Evolutionary conservation across 1,140 invertebrate genomes (phyloP), one percentile per base, ranked within the genome.

Genomic region (Wasmannia auropunctata): DNA sequence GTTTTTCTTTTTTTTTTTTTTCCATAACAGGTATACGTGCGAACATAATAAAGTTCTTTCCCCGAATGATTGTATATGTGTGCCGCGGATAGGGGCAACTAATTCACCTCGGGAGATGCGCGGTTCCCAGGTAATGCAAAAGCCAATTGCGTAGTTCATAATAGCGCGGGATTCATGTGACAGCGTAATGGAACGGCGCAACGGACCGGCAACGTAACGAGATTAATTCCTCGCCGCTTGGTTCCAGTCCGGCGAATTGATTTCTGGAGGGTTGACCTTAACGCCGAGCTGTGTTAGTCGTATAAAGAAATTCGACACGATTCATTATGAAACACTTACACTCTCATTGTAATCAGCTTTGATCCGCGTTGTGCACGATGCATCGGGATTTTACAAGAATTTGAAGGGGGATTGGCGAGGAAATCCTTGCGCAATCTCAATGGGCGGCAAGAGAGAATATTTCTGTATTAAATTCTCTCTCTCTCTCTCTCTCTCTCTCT

Each of bases 141-240:
- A 80, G 46, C 51, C 65, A 37, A 70, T 80, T 67, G 76, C 60
- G 43, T 54, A 80, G 67, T 72, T 72, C 54, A 69, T 80, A 80
- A 80, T 69, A 54, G 46, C 46, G 46, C 28, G 65, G 37, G 19
- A 58, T 83, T 70, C 79, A 19, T 58, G 49, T 37, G 65, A 72
- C 79, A 81, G 67, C 49, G 34, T 72, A 81, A 81, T 72, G 51
- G 49, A 83, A 58, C 51, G 67, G 67, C 51, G 67, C 70, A 83
- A 83, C 79, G 67, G 58, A 83, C 65, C 60, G 51, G 28, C 31
- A 58, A 83, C 56, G 28, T 72, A 83, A 83, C 37, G 67, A 83
- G 79, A 83, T 83, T 83, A 72, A 83, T 58, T 83, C 7, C 40
- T 43, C 67, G 37, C 37, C 67, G 51, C 37, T 83, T 72, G 67